A percentile compares a stretch with the other conserved stretches of the same genome.
Evolutionary conservation across 2,888 invertebrate genomes (phyloP).

Genomic region (Lycaena phlaeas): DNA sequence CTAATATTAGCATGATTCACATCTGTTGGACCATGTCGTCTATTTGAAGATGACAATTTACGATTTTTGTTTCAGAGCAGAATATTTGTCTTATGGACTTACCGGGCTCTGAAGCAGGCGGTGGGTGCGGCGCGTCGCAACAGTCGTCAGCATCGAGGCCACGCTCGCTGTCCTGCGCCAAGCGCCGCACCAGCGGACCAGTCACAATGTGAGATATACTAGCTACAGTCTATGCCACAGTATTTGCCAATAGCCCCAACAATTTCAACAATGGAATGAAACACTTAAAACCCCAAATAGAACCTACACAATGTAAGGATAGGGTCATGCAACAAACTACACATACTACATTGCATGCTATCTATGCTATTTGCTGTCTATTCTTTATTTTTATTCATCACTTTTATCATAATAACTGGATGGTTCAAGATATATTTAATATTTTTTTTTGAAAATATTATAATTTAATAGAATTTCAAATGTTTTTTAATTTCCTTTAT

Average conservation of each 20-base stretch:
- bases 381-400: no score
- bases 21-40: no score
- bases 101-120: conserved; percentile 65
- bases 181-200: conserved; percentile 72
- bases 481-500: no score
- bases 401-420: no score
- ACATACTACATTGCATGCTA: conserved; percentile 39
- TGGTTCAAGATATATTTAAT: no score
- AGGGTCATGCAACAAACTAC: conserved; percentile 48
- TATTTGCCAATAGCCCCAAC: conserved; percentile 41
- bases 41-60: no score
- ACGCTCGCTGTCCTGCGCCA: conserved; percentile 70
- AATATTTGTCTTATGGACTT: no score
- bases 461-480: no score
- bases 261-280: conserved; percentile 20
- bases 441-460: no score
- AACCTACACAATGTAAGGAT: conserved; percentile 28
- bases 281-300: conserved; percentile 19
- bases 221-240: conserved; percentile 52
- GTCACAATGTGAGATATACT: conserved; percentile 71
- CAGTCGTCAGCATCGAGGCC: conserved; percentile 69
- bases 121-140: conserved; percentile 67
- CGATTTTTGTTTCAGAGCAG: no score
- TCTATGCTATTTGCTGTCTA: conserved; percentile 23
- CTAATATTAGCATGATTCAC: no score